Percentiles rank a stretch among this genome's conserved stretches.
Conservation (phyloP, 2,888 invertebrate species). For the Syrista parreyssii region DNA sequence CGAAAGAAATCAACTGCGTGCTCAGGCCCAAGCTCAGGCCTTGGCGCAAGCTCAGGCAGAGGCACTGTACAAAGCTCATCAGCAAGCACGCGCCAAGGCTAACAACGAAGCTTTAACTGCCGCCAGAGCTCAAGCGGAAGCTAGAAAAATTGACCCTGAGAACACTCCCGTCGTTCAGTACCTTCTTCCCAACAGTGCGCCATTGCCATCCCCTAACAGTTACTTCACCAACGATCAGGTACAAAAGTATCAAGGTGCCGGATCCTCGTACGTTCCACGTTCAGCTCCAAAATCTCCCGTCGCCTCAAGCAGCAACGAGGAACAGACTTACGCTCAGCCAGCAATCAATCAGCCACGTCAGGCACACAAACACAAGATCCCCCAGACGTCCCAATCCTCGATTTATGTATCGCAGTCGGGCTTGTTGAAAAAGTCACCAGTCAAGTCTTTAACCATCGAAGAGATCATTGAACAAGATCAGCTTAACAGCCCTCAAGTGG, state of each 20-base stretch:
- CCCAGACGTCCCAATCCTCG: conserved; percentile 44
- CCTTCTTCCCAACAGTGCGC: conserved; percentile 44
- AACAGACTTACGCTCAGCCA: conserved; percentile 29
- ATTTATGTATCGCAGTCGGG: conserved; percentile 58
- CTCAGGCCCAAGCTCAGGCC: conserved; percentile 60
- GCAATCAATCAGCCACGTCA: conserved; percentile 53
- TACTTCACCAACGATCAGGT: conserved; percentile 52
- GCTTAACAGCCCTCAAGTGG: conserved; percentile 40
- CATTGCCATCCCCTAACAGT: conserved; percentile 43
- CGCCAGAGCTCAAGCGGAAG: conserved; percentile 53
- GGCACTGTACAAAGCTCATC: conserved; percentile 56
- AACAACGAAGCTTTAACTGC: conserved; percentile 54
- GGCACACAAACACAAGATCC: conserved; percentile 54
- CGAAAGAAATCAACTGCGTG: conserved; percentile 58
- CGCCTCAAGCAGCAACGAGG: conserved; percentile 25
- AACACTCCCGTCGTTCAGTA: conserved; percentile 57
- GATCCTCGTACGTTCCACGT: conserved; percentile 54
- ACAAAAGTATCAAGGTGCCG: conserved; percentile 53
- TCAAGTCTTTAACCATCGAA: conserved; percentile 57
- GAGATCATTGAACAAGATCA: conserved; percentile 55
- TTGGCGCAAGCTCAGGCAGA: conserved; percentile 60
- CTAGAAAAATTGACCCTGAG: conserved; percentile 51
- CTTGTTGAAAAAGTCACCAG: conserved; percentile 54
- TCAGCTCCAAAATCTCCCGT: conserved; percentile 47
- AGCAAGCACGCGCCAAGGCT: conserved; percentile 52